Conservation (phyloP, 2,888 invertebrate genomes). For the Xiphydria camelus region DNA sequence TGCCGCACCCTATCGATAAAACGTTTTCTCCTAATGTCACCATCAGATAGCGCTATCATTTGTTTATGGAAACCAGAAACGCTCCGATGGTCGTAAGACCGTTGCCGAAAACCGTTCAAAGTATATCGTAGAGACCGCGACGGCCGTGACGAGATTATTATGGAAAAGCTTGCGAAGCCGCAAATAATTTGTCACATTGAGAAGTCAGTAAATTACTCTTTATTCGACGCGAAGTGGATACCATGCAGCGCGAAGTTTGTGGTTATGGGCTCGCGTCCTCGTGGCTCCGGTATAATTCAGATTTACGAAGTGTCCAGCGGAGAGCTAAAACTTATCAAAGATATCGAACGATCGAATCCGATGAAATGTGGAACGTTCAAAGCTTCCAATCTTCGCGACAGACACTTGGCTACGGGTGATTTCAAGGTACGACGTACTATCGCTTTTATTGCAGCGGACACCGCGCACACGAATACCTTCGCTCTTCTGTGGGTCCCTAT, state of each 20-base stretch:
- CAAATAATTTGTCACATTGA: conserved; percentile 89
- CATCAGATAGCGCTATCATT: conserved; percentile 19
- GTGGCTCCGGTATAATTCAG: conserved; percentile 84
- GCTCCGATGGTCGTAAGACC: background rate
- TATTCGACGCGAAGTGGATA: conserved; percentile 95
- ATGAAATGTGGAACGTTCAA: conserved; percentile 95
- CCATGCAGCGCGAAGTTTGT: conserved; percentile 93
- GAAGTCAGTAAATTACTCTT: conserved; percentile 78
- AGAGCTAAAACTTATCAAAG: conserved; percentile 71
- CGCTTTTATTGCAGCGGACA: too few relatives aligned
- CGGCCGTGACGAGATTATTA: conserved; percentile 20
- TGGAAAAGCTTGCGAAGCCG: conserved; percentile 74
- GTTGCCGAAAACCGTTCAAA: too few relatives aligned
- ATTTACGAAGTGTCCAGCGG: conserved; percentile 77
- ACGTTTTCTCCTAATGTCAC: too few relatives aligned
- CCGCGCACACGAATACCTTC: too few relatives aligned
- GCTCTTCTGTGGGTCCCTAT: too few relatives aligned
- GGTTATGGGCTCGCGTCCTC: conserved; percentile 81
- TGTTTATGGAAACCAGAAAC: conserved; percentile 28
- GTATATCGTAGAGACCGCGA: background rate
- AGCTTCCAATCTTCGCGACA: conserved; percentile 78
- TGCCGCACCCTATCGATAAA: too few relatives aligned
- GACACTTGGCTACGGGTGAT: conserved; percentile 88
- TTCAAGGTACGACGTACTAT: conserved; percentile 60
- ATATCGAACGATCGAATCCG: conserved; percentile 78